Evolutionary conservation across 2,113 vertebrate genomes (phyloP), one percentile per base, ranked within the genome.

Genomic region (Marcusenius ussheri): DNA sequence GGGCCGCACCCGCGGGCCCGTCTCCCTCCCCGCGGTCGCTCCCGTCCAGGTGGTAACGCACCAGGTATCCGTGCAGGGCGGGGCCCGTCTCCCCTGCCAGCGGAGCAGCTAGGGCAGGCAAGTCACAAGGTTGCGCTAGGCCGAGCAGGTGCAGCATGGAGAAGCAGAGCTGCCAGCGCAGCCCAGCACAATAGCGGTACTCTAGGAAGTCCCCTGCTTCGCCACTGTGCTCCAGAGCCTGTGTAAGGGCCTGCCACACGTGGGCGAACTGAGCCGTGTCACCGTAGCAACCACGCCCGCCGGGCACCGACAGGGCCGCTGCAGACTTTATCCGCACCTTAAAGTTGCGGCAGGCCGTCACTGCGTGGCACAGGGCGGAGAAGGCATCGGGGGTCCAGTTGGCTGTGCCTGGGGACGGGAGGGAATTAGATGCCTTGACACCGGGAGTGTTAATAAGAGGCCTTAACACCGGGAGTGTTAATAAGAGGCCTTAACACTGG

Each of bases 271-370:
- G 97, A 83, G 94, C 90, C 0, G 91, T 58, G 46, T 96, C 94
- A 2, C 98, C 98, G 0, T 99, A 99, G 91, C 94, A 94, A 0
- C 93, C 89, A 58, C 98, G 97, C 47, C 0, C 92, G 80, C 92
- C 13, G 0, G 98, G 98, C 56, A 97, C 90, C 0, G 98, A 95
- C 62, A 99, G 96, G 3, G 98, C 98, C 0, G 97, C 95, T 0
- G 98, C 98, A 0, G 98, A 98, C 90, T 98, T 97, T 94, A 99
- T 99, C 7, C 98, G 96, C 21, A 99, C 98, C 93, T 99, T 99
- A 91, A 99, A 99, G 94, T 99, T 99, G 94, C 97, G 98, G 93
- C 98, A 99, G 35, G 97, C 97, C 0, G 96, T 97, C 70, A 99
- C 97, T 0, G 97, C 98, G 0, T 95, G 94, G 13, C 97, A 98